Percentiles rank a stretch among this genome's conserved stretches.
These are phyloP conservation scores for Ciconia maguari DNA, from an alignment of 2,113 vertebrate genomes.

Conservation along the genomic window DNA sequence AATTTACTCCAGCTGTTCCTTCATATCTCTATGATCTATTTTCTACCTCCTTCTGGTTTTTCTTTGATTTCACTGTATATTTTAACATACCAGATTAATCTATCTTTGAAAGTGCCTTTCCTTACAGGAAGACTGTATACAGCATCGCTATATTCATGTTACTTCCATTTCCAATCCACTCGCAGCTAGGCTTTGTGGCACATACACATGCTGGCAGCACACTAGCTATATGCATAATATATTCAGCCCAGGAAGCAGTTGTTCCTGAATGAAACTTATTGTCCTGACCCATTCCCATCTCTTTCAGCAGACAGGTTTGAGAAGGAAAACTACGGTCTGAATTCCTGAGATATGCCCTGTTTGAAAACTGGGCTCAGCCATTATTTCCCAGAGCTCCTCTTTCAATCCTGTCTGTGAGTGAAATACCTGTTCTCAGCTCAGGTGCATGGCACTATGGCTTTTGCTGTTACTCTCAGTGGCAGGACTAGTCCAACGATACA, in stretches of 20 bases:
- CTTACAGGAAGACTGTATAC: not conserved
- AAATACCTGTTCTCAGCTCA: not conserved
- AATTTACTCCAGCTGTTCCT: slow-evolving; percentile 44
- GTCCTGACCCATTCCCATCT: not conserved
- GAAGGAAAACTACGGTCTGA: not conserved
- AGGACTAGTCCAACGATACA: not conserved
- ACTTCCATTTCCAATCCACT: not conserved
- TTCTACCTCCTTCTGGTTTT: slow-evolving; percentile 23
- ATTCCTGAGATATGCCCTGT: not conserved
- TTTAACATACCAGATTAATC: not conserved
- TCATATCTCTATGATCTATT: slow-evolving; percentile 2
- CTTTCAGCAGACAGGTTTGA: not conserved
- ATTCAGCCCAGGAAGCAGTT: slow-evolving; percentile 22
- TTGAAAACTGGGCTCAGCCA: not conserved
- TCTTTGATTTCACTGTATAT: slow-evolving; percentile 14
- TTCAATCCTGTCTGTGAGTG: not conserved
- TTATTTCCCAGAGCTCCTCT: not conserved
- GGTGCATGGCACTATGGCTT: not conserved
- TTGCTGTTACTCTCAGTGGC: not conserved
- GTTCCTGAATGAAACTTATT: slow-evolving; percentile 17
- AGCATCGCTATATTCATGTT: not conserved
- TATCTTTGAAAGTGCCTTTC: not conserved
- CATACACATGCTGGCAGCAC: not conserved
- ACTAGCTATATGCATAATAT: not conserved
- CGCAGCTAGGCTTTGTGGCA: not conserved